Percentiles rank a stretch among this genome's conserved stretches.
phyloP scores from a whole-genome alignment of 2,113 vertebrate species.

The Serilophus lunatus region DNA sequence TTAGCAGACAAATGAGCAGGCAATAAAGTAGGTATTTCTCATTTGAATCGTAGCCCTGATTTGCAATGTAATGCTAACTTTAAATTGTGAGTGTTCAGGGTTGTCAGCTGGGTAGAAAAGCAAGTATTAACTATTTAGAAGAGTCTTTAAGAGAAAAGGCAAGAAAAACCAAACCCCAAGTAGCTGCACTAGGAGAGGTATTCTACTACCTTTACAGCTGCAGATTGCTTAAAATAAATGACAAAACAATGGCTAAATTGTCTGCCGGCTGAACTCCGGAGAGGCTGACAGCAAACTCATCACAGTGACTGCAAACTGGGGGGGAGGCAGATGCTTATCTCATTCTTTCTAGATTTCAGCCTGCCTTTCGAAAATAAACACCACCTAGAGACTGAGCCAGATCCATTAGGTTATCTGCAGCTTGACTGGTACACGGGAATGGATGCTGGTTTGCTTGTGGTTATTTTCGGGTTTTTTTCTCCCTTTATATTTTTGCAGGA shows the following conservation, averaged over 20 bases:
- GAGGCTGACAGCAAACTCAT: slow-evolving; percentile 15
- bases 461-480: neutral
- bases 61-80: slow-evolving; percentile 40
- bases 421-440: neutral
- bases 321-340: neutral
- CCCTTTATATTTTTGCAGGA: neutral
- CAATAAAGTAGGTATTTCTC: slow-evolving; percentile 60
- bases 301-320: neutral
- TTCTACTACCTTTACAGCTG: slow-evolving; percentile 16
- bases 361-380: slow-evolving; percentile 4
- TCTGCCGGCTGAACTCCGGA: neutral
- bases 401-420: neutral
- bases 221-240: neutral
- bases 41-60: slow-evolving; percentile 24
- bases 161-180: neutral
- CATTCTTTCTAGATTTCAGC: neutral
- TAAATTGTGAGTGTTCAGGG: slow-evolving; percentile 33
- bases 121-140: slow-evolving; percentile 8
- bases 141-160: neutral
- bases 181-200: neutral
- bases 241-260: slow-evolving; percentile 12
- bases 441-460: neutral
- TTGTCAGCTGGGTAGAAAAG: neutral
- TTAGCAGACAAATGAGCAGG: slow-evolving; percentile 11
- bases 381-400: neutral